A percentile compares a stretch with the other conserved stretches of the same genome.
Conservation (phyloP, 1,140 invertebrate genomes). For the Spodoptera frugiperda region DNA sequence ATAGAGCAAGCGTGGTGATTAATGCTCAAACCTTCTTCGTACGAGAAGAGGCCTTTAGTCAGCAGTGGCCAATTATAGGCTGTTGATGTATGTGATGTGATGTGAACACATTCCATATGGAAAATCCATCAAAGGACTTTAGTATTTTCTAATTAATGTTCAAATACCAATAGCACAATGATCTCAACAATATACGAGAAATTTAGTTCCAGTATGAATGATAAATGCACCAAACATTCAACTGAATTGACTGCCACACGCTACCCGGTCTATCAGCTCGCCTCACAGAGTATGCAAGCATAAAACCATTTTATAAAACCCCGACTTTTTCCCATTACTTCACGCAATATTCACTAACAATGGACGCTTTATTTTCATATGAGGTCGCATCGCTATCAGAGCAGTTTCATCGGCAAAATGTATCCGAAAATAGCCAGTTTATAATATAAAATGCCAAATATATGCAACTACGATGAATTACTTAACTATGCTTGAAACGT, state of each 20-base stretch:
- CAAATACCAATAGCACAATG: too few relatives aligned
- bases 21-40: too few relatives aligned
- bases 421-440: slow-evolving; percentile 58
- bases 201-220: slow-evolving; percentile 11
- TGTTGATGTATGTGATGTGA: too few relatives aligned
- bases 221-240: slow-evolving; percentile 34
- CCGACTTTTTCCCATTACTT: slow-evolving; percentile 46
- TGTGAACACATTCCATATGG: too few relatives aligned
- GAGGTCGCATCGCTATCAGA: slow-evolving; percentile 59
- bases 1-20: too few relatives aligned
- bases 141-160: too few relatives aligned
- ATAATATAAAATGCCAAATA: slow-evolving; percentile 59
- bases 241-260: slow-evolving; percentile 26
- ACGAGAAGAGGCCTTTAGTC: too few relatives aligned
- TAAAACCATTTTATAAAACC: slow-evolving; percentile 39
- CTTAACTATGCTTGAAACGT: slow-evolving; percentile 53
- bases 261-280: slow-evolving; percentile 13
- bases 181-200: slow-evolving; percentile 3
- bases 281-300: slow-evolving; percentile 20
- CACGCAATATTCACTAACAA: slow-evolving; percentile 45
- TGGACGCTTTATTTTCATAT: slow-evolving; percentile 59
- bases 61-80: too few relatives aligned
- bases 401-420: slow-evolving; percentile 62
- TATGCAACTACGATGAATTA: slow-evolving; percentile 52
- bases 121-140: too few relatives aligned